Base-by-base conservation (phyloP, 1,140 invertebrate genomes). In the Apis laboriosa region DNA sequence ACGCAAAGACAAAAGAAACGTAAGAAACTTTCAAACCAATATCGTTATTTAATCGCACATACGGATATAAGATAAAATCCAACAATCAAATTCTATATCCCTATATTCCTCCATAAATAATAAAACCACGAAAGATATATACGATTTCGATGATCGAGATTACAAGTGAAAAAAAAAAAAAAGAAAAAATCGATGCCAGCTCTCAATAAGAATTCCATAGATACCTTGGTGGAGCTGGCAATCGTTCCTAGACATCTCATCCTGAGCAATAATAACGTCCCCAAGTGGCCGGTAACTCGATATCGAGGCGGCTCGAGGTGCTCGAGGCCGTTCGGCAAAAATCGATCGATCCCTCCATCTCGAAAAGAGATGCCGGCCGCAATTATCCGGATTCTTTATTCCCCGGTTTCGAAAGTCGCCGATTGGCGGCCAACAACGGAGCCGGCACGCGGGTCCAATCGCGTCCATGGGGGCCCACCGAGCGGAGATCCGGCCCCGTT, bases 401-500 rank as follows among this genome's bases (percentile, higher is more conserved):
- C 43, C 72, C 21, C 51, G 28, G 60, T 71, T 84, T 75, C 53
- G 56, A 60, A 80, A 71, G 74, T 64, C 79, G 43, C 64, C 64
- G 82, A 91, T 89, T 90, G 90, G 90, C 58, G 60, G 79, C 70
- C 60, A 64, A 49, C 75, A 43, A 43, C 61, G 21, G 70, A 43
- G 84, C 85, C 83, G 79, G 77, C 76, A 63, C 19, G 64, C 63
- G 74, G 75, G 81, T 80, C 89, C 84, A 85, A 79, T 84, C 87
- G 79, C 80, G 74, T 85, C 70, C 83, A 76, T 87, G 81, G 85
- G 84, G 88, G 87, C 89, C 88, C 90, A 90, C 86, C 70, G 80
- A 91, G 80, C 91, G 88, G 91, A 92, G 90, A 91, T 92, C 91
- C 91, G 90, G 91, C 89, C 89, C 86, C 87, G 83, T 85, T 89